phyloP scores from a whole-genome alignment of 2,888 invertebrate genomes.

The Apamea crenata region DNA sequence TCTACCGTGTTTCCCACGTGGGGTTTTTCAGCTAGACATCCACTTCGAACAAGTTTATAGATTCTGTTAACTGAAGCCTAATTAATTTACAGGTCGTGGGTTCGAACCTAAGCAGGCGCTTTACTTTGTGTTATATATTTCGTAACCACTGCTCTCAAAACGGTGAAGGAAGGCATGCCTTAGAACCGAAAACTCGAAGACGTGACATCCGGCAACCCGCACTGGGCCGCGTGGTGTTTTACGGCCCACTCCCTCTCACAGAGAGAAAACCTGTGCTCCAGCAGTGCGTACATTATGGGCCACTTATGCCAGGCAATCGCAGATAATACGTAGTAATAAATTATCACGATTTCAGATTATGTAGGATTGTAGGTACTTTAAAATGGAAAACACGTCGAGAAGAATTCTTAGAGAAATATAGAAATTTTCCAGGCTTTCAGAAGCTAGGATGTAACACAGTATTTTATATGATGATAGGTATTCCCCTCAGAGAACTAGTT shows the following conservation, averaged over 20 bases:
- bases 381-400: neutral
- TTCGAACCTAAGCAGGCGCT: neutral
- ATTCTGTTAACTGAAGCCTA: neutral
- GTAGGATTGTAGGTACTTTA: neutral
- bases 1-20: conserved; percentile 68
- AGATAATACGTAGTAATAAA: neutral
- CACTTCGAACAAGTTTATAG: neutral
- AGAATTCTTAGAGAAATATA: neutral
- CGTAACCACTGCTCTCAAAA: neutral
- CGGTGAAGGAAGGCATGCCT: neutral
- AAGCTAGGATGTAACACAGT: conserved; percentile 2
- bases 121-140: too few relatives aligned
- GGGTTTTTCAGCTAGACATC: conserved; percentile 18
- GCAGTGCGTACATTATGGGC: neutral
- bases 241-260: neutral
- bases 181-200: neutral
- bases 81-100: neutral
- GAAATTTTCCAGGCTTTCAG: neutral
- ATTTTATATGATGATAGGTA: conserved; percentile 4
- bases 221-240: neutral
- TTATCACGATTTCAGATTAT: neutral
- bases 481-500: neutral
- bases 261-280: neutral
- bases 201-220: neutral
- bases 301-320: neutral